These are phyloP conservation scores for Lucifuga dentata DNA, from an alignment of 2,113 vertebrate species.

Conservation along the genomic window DNA sequence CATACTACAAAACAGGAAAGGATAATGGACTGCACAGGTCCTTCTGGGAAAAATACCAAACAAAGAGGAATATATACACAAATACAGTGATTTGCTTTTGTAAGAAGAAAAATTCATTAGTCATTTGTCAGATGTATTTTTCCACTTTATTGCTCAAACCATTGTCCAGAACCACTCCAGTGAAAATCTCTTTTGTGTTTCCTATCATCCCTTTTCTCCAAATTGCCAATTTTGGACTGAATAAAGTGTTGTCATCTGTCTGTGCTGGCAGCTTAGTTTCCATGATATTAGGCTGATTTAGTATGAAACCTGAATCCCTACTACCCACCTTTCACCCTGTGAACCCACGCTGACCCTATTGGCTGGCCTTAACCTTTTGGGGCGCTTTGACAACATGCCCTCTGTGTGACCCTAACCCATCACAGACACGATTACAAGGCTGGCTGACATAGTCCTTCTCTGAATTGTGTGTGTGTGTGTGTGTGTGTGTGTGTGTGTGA, in stretches of 20 bases:
- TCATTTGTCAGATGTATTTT: not conserved
- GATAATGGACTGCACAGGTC: slow-evolving; percentile 10
- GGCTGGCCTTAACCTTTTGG: slow-evolving; percentile 49
- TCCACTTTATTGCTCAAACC: not conserved
- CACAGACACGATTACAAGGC: slow-evolving; percentile 39
- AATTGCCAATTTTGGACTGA: not conserved
- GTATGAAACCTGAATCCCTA: slow-evolving; percentile 36
- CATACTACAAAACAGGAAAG: slow-evolving; percentile 21
- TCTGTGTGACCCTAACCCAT: slow-evolving; percentile 64
- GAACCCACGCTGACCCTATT: slow-evolving; percentile 56
- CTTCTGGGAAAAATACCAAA: not conserved
- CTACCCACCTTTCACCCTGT: slow-evolving; percentile 63
- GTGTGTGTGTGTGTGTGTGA: not conserved
- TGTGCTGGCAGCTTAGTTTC: not conserved
- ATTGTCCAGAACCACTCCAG: no score
- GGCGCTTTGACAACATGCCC: slow-evolving; percentile 55
- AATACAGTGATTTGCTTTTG: not conserved
- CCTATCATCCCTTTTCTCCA: not conserved
- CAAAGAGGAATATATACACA: not conserved
- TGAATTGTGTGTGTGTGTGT: no score
- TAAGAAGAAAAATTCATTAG: not conserved
- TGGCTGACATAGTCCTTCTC: slow-evolving; percentile 23
- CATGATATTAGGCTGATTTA: slow-evolving; percentile 22
- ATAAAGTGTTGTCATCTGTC: not conserved
- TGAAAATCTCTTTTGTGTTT: not conserved